Evolutionary conservation across 1,140 invertebrate species (phyloP).

Genomic region (Tetragnatha versicolor): DNA sequence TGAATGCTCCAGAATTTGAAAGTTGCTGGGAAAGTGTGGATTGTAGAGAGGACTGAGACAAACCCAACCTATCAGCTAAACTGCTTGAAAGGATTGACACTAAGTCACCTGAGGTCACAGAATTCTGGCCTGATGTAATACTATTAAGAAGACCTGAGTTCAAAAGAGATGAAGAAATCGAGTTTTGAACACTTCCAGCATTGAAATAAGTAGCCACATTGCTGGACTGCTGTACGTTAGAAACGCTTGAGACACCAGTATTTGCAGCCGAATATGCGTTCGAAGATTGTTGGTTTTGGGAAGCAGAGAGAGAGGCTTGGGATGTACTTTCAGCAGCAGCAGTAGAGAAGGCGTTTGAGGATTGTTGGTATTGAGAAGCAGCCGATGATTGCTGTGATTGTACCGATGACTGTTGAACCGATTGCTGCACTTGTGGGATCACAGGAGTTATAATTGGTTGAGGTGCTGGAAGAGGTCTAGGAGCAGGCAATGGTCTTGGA

Average conservation of each 20-base stretch:
- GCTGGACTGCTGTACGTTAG: not conserved
- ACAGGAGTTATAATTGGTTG: not conserved
- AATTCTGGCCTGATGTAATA: not conserved
- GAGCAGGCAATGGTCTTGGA: not conserved
- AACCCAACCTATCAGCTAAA: not conserved
- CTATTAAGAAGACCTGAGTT: not conserved
- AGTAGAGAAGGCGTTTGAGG: no score
- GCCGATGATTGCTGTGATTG: not conserved
- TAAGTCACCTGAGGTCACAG: not conserved
- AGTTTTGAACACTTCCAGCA: not conserved
- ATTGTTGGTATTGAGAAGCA: not conserved
- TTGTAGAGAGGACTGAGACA: not conserved
- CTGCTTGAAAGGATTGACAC: not conserved
- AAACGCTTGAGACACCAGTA: not conserved
- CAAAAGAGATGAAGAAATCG: not conserved
- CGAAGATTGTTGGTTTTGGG: not conserved
- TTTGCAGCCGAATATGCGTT: not conserved
- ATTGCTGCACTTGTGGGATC: not conserved
- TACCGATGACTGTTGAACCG: not conserved
- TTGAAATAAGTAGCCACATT: not conserved
- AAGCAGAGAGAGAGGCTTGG: not conserved
- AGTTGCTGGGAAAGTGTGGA: not conserved
- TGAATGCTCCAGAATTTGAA: not conserved
- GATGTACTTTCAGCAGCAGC: no score
- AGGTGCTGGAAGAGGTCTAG: not conserved